Evolutionary conservation across 2,888 invertebrate species (phyloP), one percentile per base, ranked within the genome.

Genomic region (Hermaeophaga mercurialis): DNA sequence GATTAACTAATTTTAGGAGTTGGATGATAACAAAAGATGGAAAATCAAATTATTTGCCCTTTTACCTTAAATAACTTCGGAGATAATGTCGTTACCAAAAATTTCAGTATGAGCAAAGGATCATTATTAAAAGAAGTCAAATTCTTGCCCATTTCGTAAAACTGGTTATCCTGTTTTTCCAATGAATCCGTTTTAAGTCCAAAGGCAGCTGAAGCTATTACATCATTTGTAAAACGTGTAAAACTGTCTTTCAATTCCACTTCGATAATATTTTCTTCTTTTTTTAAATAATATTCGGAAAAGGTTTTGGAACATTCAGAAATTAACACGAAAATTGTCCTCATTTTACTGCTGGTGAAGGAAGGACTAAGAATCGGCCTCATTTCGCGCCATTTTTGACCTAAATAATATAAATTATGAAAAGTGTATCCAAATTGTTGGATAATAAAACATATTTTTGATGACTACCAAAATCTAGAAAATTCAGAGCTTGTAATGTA

Each of bases 131-230:
- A 80, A 6, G 74, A 74, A 0, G 81, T 80, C 5, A 79, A 68
- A 8, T 70, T 71, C 58, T 79, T 80, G 12, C 83, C 83, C 75
- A 78, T 80, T 18, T 66, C 38, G 61, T 81, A 85, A 67, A 86
- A 85, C 22, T 80, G 70, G 60, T 85, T 84, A 0, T 82, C 66
- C 4, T 70, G 75, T 0, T 85, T 76, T 6, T 72, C 69, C 12
- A 82, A 74, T 0, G 85, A 85, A 66, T 85, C 79, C 1, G 83
- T 79, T 60, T 65, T 38, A 6, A 66, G 48, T 3, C 66, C 66
- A 58, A 65, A 66, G 7, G 64, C 62, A 9, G 62, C 77, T 0
- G 80, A 77, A 0, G 82, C 83, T 47, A 83, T 82, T 1, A 83
- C 80, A 64, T 83, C 82, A 56, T 80, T 82, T 0, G 80, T 15